These are phyloP conservation scores for Caenorhabditis wallacei DNA, from an alignment of 2,888 invertebrate genomes.

Conservation along the genomic window DNA sequence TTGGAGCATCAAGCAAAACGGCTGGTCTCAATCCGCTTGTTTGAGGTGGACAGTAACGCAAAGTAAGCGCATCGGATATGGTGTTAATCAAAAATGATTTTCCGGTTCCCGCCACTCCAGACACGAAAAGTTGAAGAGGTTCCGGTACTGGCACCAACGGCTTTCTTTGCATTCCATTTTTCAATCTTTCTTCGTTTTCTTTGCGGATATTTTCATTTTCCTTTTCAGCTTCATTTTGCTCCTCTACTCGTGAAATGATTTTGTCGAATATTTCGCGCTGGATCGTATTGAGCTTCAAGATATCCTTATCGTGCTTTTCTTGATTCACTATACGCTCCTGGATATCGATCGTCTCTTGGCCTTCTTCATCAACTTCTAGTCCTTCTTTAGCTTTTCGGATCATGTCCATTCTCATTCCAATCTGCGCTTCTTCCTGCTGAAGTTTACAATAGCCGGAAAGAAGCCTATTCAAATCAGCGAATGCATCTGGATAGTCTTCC, in stretches of 20 bases:
- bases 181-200: neutral
- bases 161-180: too few relatives aligned
- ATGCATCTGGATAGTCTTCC: neutral
- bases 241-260: constrained; percentile 1
- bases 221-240: constrained; percentile 9
- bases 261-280: constrained; percentile 52
- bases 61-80: constrained; percentile 49
- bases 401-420: neutral
- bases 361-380: constrained; percentile 7
- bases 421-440: neutral
- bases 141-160: neutral
- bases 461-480: neutral
- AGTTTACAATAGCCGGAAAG: neutral
- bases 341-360: constrained; percentile 17
- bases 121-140: constrained; percentile 29
- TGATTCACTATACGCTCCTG: constrained; percentile 34
- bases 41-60: neutral
- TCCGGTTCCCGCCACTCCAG: constrained; percentile 65
- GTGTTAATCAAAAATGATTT: constrained; percentile 62
- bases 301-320: neutral
- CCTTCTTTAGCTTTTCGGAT: neutral
- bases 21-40: neutral
- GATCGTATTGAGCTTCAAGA: constrained; percentile 9
- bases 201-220: neutral
- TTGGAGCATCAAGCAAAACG: constrained; percentile 61